Base-by-base conservation (phyloP, 2,797 vertebrate genomes). In the Eutrigla gurnardus region DNA sequence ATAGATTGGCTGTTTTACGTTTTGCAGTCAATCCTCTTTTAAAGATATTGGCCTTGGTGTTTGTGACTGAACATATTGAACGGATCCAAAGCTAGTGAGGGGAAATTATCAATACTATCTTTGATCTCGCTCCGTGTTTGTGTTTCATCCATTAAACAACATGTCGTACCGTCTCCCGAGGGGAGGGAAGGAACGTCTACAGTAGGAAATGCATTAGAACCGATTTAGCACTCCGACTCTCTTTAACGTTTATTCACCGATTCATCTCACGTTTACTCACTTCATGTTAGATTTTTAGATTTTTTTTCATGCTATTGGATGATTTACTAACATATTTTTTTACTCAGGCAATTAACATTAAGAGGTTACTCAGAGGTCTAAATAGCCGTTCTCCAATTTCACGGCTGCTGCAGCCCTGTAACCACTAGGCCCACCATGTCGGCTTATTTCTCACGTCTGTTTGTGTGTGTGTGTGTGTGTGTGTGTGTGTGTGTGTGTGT, bases 1-100 rank as follows among this genome's bases (percentile, higher is more conserved):
- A 93, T 93, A 90, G 93, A 93, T 89, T 78, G 80, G 87, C 85
- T 91, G 83, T 91, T 94, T 92, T 92, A 91, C 84, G 77, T 92
- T 91, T 91, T 92, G 93, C 78, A 89, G 93, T 94, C 93, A 91
- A 88, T 93, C 89, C 82, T 89, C 83, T 93, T 92, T 91, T 90
- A 90, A 90, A 92, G 87, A 93, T 93, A 92, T 94, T 90, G 93
- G 92, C 84, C 91, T 90, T 81, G 86, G 90, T 91, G 90, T 90
- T 93, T 93, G 89, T 90, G 92, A 90, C 89, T 91, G 85, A 88
- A 84, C 89, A 83, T 93, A 93, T 94, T 87, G 93, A 94, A 90
- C 80, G 78, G 64, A 80, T 84, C 83, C 84, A 84, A 90, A 92
- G 90, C 87, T 50, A 77, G 84, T 77, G 57, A 25, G 75, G 39